Conservation (phyloP, 2,113 vertebrate species). For the Corythornis vintsioides region DNA sequence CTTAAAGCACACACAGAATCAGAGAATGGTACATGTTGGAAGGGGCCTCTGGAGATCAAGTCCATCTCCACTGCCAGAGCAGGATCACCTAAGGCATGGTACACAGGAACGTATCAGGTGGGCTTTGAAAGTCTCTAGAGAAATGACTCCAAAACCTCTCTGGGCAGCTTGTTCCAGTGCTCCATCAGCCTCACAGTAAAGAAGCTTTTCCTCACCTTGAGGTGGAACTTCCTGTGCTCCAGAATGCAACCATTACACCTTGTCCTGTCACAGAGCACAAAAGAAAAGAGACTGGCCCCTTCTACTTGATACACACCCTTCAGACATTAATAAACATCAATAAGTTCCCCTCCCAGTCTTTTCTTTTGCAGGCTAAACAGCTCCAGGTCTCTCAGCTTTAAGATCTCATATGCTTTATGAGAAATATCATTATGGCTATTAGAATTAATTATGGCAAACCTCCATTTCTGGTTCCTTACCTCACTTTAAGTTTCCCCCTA, state of each 20-base stretch:
- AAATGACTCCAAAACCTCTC: background rate
- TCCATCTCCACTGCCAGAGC: background rate
- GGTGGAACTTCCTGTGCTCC: too few species aligned
- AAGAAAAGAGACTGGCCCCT: too few species aligned
- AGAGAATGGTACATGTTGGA: background rate
- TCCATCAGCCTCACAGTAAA: too few species aligned
- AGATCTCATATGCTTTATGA: fast-evolving
- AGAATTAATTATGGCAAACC: fast-evolving
- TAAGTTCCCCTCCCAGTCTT: too few species aligned
- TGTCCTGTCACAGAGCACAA: too few species aligned
- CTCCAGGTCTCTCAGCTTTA: too few species aligned
- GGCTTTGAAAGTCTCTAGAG: background rate
- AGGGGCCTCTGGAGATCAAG: background rate
- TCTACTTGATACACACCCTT: too few species aligned
- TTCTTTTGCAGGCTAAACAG: too few species aligned
- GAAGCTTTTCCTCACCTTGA: too few species aligned
- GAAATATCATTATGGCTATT: background rate
- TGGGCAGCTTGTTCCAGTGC: background rate
- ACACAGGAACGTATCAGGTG: background rate
- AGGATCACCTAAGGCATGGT: background rate
- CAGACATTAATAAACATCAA: too few species aligned
- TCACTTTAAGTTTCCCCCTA: background rate
- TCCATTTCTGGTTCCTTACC: background rate
- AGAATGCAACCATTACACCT: too few species aligned
- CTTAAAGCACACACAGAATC: fast-evolving